Percentiles rank a stretch among this genome's conserved stretches.
These are phyloP conservation scores for Oxystoma pomonae DNA, from an alignment of 2,888 invertebrate genomes.

Conservation along the genomic window DNA sequence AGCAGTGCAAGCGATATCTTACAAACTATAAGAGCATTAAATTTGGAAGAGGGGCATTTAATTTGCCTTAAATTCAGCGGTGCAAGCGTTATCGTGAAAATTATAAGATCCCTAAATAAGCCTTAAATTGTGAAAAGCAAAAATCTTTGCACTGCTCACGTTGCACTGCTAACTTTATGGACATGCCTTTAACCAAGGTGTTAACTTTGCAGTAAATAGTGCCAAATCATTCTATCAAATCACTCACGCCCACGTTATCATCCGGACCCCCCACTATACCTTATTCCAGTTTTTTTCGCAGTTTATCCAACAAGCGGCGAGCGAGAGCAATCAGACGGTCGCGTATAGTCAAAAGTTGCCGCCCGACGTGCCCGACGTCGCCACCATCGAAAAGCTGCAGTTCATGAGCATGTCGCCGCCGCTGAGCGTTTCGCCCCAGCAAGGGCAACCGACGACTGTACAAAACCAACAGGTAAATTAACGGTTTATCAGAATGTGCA, in stretches of 20 bases:
- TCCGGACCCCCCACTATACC: constrained; percentile 21
- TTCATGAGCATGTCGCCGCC: constrained; percentile 36
- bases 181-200: too few relatives aligned
- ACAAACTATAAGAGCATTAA: too few relatives aligned
- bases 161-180: too few relatives aligned
- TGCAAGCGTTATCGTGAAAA: too few relatives aligned
- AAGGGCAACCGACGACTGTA: constrained; percentile 8
- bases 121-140: too few relatives aligned
- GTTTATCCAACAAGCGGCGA: constrained; percentile 32
- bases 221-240: neutral
- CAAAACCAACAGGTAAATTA: neutral
- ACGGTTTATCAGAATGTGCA: too few relatives aligned
- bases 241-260: constrained; percentile 16
- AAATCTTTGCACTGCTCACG: too few relatives aligned
- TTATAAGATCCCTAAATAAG: too few relatives aligned
- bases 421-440: constrained; percentile 4
- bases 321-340: constrained; percentile 33
- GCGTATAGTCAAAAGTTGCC: constrained; percentile 40
- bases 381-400: constrained; percentile 52
- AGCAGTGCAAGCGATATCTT: too few relatives aligned
- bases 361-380: constrained; percentile 48
- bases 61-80: too few relatives aligned
- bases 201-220: neutral
- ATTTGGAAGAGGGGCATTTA: too few relatives aligned
- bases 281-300: constrained; percentile 29